Evolutionary conservation across 2,888 invertebrate genomes (phyloP), one percentile per base, ranked within the genome.

Genomic region (Lamellibrachia columna): DNA sequence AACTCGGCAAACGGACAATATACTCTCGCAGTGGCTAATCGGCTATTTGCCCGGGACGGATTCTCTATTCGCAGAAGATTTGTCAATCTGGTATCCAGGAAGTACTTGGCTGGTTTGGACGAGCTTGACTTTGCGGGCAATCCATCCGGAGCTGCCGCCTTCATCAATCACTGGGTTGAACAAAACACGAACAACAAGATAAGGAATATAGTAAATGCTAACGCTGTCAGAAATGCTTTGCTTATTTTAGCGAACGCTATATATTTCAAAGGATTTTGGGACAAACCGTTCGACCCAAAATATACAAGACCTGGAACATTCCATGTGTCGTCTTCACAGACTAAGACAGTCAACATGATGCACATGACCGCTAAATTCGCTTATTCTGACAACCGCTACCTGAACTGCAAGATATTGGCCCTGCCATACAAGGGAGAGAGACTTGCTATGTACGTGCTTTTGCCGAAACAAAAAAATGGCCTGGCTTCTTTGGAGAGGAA

Each of bases 101-200:
- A 75, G 75, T 75, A 75, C 22, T 75, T 75, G 22, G 75, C 75
- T 75, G 75, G 75, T 75, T 22, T 75, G 75, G 75, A 22, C 75
- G 75, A 22, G 15, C 75, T 75, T 11, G 75, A 75, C 22, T 96
- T 95, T 94, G 93, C 75, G 1, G 92, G 92, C 7, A 94, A 95
- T 90, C 55, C 95, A 0, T 95, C 95, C 1, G 97, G 97, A 0
- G 95, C 97, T 22, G 93, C 95, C 90, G 7, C 90, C n/a, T 93
- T 93, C 52, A 98, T 99, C 92, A 99, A 99, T 95, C 95, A 96
- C 60, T 99, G 99, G 98, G 98, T 98, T 90, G 97, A 98, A 95
- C 96, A 97, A 7, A 97, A 98, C 95, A 99, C 99, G 0, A 98
- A 98, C 92, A 96, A 98, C 9, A 98, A 98, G 96, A 99, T 99